phyloP scores from a whole-genome alignment of 2,888 invertebrate genomes.

The Pseudolycoriella hygida region DNA sequence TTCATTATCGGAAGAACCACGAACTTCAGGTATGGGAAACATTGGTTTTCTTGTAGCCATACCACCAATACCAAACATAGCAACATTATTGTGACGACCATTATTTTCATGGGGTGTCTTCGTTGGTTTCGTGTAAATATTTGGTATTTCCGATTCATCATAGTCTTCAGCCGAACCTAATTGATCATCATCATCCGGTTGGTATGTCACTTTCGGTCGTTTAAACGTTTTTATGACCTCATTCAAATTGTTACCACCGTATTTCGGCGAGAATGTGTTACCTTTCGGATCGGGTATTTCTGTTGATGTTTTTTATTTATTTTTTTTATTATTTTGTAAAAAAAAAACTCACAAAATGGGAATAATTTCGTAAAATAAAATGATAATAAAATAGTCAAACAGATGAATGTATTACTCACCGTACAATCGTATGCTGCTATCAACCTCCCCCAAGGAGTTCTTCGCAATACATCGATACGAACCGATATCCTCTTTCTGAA shows the following conservation, averaged over 20 bases:
- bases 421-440: slow-evolving; percentile 71
- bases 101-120: slow-evolving; percentile 15
- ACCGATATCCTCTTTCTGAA: slow-evolving; percentile 58
- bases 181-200: slow-evolving; percentile 44
- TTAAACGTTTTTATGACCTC: slow-evolving; percentile 25
- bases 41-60: slow-evolving; percentile 22
- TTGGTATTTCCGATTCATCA: slow-evolving; percentile 33
- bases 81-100: background rate
- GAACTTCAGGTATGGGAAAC: slow-evolving; percentile 16
- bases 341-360: background rate
- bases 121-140: slow-evolving; percentile 24
- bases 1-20: slow-evolving; percentile 19
- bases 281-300: slow-evolving; percentile 60
- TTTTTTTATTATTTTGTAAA: background rate
- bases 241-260: slow-evolving; percentile 28
- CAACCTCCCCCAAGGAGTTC: slow-evolving; percentile 73
- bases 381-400: background rate
- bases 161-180: slow-evolving; percentile 55
- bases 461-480: slow-evolving; percentile 75
- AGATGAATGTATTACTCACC: slow-evolving; percentile 37
- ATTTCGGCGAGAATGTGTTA: slow-evolving; percentile 34
- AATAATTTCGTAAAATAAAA: background rate
- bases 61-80: slow-evolving; percentile 3
- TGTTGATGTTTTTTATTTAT: slow-evolving; percentile 20
- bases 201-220: slow-evolving; percentile 27